phyloP scores from a whole-genome alignment of 2,888 invertebrate species.

The Masnerella sp. region DNA sequence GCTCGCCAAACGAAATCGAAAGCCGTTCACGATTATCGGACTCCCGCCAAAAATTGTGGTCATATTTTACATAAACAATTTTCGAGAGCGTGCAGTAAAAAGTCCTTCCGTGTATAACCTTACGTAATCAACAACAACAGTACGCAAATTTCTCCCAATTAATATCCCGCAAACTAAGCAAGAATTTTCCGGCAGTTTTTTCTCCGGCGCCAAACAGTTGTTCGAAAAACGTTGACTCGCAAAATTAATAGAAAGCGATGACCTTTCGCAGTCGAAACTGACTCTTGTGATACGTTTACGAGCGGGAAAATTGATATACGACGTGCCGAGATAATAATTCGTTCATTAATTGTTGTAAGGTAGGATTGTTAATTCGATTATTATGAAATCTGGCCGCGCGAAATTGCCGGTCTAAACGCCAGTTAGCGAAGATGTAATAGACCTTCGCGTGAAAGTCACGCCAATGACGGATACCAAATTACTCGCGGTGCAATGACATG shows the following conservation, averaged over 20 bases:
- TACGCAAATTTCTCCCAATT: slow-evolving; percentile 50
- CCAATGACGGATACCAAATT: slow-evolving; percentile 52
- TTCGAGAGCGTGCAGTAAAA: slow-evolving; percentile 24
- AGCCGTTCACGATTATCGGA: slow-evolving; percentile 8
- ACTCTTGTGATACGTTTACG: slow-evolving; percentile 23
- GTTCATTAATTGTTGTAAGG: slow-evolving; percentile 28
- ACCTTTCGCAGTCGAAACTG: slow-evolving; percentile 22
- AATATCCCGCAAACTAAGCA: slow-evolving; percentile 37
- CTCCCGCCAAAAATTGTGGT: slow-evolving; percentile 15
- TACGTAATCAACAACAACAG: slow-evolving; percentile 27
- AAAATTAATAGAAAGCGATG: slow-evolving; percentile 50
- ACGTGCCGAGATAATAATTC: slow-evolving; percentile 21
- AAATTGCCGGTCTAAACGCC: slow-evolving; percentile 22
- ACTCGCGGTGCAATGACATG: slow-evolving; percentile 41
- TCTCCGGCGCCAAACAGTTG: background rate
- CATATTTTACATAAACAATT: slow-evolving; percentile 34
- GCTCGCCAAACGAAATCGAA: slow-evolving; percentile 1
- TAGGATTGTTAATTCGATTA: slow-evolving; percentile 29
- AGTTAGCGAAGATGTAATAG: slow-evolving; percentile 37
- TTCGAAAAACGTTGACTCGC: slow-evolving; percentile 24
- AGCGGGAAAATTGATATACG: slow-evolving; percentile 24
- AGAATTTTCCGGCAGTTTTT: slow-evolving; percentile 36
- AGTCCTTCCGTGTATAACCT: slow-evolving; percentile 26
- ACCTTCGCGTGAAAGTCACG: slow-evolving; percentile 44
- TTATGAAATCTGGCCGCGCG: slow-evolving; percentile 33